Conservation (phyloP, 2,797 vertebrate species). For the Setipinna tenuifilis region DNA sequence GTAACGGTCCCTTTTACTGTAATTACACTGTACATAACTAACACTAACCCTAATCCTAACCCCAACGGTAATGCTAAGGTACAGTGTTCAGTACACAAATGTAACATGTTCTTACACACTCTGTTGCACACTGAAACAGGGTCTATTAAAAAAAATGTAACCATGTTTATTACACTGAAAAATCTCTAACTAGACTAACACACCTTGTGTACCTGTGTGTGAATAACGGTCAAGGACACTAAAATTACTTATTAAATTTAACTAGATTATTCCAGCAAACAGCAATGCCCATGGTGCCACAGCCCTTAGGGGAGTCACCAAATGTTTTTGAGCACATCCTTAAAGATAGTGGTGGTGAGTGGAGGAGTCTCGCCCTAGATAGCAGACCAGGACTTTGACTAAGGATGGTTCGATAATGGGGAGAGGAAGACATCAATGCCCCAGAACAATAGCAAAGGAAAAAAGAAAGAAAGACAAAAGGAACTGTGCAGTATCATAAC, state of each 20-base stretch:
- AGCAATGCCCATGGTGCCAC: background rate
- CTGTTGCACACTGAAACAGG: too few species aligned
- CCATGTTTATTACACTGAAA: background rate
- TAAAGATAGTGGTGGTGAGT: background rate
- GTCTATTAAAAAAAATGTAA: too few species aligned
- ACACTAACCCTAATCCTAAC: too few species aligned
- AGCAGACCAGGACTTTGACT: background rate
- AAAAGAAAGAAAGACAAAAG: background rate
- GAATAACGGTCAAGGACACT: background rate
- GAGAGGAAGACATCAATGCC: background rate
- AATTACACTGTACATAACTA: too few species aligned
- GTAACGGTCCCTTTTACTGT: too few species aligned
- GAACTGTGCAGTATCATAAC: background rate
- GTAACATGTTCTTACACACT: too few species aligned
- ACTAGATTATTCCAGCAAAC: background rate
- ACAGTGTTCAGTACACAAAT: too few species aligned
- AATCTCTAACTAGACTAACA: background rate
- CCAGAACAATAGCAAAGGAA: background rate
- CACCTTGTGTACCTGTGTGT: background rate
- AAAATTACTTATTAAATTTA: background rate
- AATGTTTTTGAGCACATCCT: background rate
- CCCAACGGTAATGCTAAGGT: too few species aligned
- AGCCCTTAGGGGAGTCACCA: background rate
- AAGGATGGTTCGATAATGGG: background rate
- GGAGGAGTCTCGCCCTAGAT: background rate